A percentile compares a stretch with the other conserved stretches of the same genome.
These are phyloP conservation scores for Albula goreensis DNA, from an alignment of 2,113 vertebrate genomes.

Conservation along the genomic window DNA sequence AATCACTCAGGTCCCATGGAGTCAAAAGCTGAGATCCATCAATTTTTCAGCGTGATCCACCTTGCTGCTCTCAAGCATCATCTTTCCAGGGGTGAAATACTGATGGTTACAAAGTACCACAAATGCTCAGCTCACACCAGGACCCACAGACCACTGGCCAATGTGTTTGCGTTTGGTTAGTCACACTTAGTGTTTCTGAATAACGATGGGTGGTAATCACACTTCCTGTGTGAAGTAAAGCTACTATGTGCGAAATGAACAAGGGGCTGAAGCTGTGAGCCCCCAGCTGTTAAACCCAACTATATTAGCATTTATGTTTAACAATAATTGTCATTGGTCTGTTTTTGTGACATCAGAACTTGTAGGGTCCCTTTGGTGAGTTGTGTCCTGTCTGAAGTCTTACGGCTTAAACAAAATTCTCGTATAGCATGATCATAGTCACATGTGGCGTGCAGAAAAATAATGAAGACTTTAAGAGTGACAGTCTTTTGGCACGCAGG, in stretches of 20 bases:
- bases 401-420: not conserved
- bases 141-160: not conserved
- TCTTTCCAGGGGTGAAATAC: not conserved
- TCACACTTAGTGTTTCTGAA: not conserved
- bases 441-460: not conserved
- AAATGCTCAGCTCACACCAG: not conserved
- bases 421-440: too few species aligned
- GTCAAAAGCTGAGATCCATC: not conserved
- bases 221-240: not conserved
- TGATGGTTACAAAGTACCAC: not conserved
- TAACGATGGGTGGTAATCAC: not conserved
- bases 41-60: not conserved
- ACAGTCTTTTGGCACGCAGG: not conserved
- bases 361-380: not conserved
- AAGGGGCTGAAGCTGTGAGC: not conserved
- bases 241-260: not conserved
- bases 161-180: not conserved
- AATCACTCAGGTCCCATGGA: not conserved
- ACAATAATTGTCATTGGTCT: not conserved
- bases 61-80: not conserved
- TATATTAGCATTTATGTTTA: not conserved
- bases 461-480: not conserved
- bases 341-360: not conserved
- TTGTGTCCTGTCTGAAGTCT: not conserved
- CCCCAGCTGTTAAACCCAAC: not conserved